Base-by-base conservation (phyloP, 2,888 invertebrate genomes). In the Troides aeacus region DNA sequence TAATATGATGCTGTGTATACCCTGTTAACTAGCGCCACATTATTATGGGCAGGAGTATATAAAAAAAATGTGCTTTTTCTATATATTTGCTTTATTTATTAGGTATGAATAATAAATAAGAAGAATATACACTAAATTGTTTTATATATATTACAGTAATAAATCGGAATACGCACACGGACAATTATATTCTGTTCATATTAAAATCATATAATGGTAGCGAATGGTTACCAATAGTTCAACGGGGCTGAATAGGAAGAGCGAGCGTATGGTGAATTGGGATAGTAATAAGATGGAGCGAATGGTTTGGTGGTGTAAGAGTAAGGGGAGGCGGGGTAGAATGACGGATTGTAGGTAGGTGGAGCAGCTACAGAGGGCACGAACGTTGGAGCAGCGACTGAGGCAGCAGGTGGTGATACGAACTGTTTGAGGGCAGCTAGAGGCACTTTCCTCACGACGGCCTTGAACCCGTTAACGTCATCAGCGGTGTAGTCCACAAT, bases 401-500 rank as follows among this genome's bases (percentile, higher is more conserved):
- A 56, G 24, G 78, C 72, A 39, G 74, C 75, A 12, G 74, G 62
- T 46, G 75, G 74, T n/a, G 78, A 73, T 12, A 76, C 75, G 17
- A 76, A 60, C 36, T 71, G 72, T 69, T 72, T 74, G 3, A 73
- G 72, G 21, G 71, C 72, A 42, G 84, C 85, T 72, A 85, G 84
- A 64, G 93, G 88, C 74, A 92, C 92, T 73, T 91, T 92, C 76
- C 89, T 90, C 7, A 94, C 93, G 61, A 93, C 91, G 67, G 93
- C 93, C 84, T 93, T 93, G 86, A 93, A 94, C 8, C 93, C 93
- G 64, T 87, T 87, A 66, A 91, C 77, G 71, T 92, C 89, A 77
- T 92, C 90, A 71, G 93, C 93, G 62, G 90, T 84, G 83, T 94
- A 94, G 82, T 93, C 93, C 0, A 94, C 93, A 62, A 86, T 92